Conservation (phyloP, 2,113 vertebrate species). For the Psephotus haematonotus region DNA sequence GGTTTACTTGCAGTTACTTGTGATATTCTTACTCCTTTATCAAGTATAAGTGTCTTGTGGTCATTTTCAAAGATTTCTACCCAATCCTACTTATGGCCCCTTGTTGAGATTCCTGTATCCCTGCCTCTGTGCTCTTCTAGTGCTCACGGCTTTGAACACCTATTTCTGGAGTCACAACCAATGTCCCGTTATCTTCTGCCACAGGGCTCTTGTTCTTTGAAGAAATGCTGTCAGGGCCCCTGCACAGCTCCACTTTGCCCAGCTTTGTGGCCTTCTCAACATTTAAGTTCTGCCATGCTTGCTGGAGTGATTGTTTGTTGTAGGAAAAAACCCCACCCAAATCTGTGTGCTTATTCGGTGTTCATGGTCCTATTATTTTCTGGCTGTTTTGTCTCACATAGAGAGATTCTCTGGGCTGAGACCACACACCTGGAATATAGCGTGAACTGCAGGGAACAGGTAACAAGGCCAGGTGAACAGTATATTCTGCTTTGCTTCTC, state of each 20-base stretch:
- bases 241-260: neutral
- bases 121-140: neutral
- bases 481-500: neutral
- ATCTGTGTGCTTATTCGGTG: neutral
- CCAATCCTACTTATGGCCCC: neutral
- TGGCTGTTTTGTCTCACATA: neutral
- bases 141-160: neutral
- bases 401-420: neutral
- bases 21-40: neutral
- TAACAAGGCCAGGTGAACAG: neutral
- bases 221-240: neutral
- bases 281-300: neutral
- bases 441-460: neutral
- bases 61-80: neutral
- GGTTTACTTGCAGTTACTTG: neutral
- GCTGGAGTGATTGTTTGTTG: neutral
- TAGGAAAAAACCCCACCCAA: neutral
- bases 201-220: neutral
- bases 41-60: neutral
- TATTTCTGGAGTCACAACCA: neutral
- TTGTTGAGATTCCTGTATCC: neutral
- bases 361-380: neutral
- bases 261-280: neutral
- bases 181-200: neutral
- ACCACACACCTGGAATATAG: neutral